phyloP scores from a whole-genome alignment of 2,113 vertebrate genomes.

The Colinus virginianus region DNA sequence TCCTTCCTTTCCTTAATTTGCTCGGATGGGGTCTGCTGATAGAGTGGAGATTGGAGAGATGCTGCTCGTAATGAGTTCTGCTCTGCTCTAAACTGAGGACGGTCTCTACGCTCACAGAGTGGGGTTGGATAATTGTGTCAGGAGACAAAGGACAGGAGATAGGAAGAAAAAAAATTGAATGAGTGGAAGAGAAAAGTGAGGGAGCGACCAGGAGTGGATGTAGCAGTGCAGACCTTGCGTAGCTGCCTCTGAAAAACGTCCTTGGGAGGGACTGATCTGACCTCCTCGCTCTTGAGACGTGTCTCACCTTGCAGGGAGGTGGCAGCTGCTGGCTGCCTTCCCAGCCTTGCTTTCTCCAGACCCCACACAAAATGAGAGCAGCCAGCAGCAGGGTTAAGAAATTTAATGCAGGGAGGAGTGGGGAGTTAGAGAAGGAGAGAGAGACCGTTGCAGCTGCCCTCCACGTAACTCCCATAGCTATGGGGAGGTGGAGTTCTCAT shows the following conservation, averaged over 20 bases:
- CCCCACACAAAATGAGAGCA: background rate
- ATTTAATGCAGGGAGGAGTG: background rate
- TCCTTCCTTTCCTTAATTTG: slow-evolving; percentile 12
- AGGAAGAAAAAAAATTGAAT: background rate
- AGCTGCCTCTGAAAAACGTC: slow-evolving; percentile 20
- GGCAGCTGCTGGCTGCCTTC: background rate
- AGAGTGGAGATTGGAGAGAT: background rate
- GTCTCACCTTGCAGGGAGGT: background rate
- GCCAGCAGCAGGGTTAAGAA: background rate
- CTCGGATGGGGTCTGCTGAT: background rate
- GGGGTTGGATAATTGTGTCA: background rate
- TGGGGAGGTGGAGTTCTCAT: background rate
- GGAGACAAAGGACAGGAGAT: background rate
- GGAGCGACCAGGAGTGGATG: background rate
- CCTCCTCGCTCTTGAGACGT: background rate
- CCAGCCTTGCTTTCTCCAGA: background rate
- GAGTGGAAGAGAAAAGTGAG: background rate
- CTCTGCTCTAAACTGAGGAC: background rate
- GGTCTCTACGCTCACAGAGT: background rate
- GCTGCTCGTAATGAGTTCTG: slow-evolving; percentile 40
- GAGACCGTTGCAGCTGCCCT: background rate
- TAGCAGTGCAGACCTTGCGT: background rate
- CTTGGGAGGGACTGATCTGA: slow-evolving; percentile 9
- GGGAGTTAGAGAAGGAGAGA: background rate
- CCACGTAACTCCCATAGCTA: background rate